These are phyloP conservation scores for Sinohyriopsis cumingii DNA, from an alignment of 2,888 invertebrate species.

Conservation along the genomic window DNA sequence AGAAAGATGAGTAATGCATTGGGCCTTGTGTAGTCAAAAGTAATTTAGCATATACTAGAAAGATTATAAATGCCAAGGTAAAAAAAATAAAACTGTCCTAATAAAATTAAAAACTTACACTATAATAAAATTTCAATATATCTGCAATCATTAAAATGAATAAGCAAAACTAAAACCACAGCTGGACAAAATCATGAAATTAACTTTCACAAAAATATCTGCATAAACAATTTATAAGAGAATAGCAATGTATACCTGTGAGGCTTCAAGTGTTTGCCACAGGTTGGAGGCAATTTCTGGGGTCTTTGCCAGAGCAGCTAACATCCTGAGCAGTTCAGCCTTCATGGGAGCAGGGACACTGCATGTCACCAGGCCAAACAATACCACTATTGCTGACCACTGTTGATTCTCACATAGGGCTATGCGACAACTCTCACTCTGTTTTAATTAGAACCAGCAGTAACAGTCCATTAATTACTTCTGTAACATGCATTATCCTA, in stretches of 20 bases:
- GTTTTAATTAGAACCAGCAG: conserved; percentile 29
- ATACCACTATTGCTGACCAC: conserved; percentile 87
- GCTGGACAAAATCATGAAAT: too few relatives aligned
- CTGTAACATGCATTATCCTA: too few relatives aligned
- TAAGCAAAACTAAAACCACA: too few relatives aligned
- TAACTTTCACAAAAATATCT: not conserved
- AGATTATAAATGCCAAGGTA: too few relatives aligned
- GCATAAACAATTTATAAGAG: not conserved
- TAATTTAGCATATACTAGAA: too few relatives aligned
- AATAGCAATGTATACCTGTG: conserved; percentile 58
- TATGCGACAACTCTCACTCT: conserved; percentile 86
- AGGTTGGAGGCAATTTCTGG: conserved; percentile 84
- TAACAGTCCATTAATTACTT: too few relatives aligned
- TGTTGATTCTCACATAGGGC: conserved; percentile 90
- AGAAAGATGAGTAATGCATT: too few relatives aligned
- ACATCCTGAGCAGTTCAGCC: conserved; percentile 84
- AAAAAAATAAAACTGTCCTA: too few relatives aligned
- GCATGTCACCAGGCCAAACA: conserved; percentile 89
- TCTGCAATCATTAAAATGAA: too few relatives aligned
- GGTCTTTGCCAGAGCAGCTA: conserved; percentile 86
- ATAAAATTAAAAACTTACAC: too few relatives aligned
- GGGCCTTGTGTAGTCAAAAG: too few relatives aligned
- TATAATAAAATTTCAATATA: too few relatives aligned
- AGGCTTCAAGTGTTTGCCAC: conserved; percentile 81
- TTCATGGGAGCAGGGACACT: conserved; percentile 89